Evolutionary conservation across 2,113 vertebrate species (phyloP), one percentile per base, ranked within the genome.

Genomic region (Beaufortia kweichowensis): DNA sequence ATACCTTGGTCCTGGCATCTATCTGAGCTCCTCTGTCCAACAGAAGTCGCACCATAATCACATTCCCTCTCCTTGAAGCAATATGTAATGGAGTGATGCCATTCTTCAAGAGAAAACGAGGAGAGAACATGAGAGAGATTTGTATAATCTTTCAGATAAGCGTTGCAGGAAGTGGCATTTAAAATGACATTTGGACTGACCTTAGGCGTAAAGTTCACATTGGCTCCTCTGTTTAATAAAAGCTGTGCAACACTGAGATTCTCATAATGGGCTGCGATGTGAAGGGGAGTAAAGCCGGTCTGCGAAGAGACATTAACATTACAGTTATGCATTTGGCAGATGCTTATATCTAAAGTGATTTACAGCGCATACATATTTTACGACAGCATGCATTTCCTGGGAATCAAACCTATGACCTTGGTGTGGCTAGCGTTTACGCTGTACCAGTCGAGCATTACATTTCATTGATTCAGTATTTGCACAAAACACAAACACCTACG

Each of bases 231-330:
- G 89, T 96, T 98, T 72, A 98, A 91, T 71, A 98, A 90, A 50
- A 98, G 79, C 15, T 97, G 96, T 63, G 96, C 96, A 31, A 99
- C 95, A 1, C 93, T 98, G 87, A 98, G 94, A 60, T 98, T 99
- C 88, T 98, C 96, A 0, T 99, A 99, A 88, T 99, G 97, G 43
- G 97, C 97, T 53, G 97, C 96, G 24, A 99, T 99, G 88, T 99
- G 97, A 67, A 99, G 93, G 7, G 97, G 96, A 8, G 97, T 99
- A 88, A 99, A 99, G 60, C 97, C 97, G 64, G 96, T 99, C 97
- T 99, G 82, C 57, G 78, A 3, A 56, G 28, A 14, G 1, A 4
- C 15, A 46, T 17, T 15, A 15, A 46, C 43, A 4, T 46, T 39
- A 39, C 35, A 39, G 9, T 39, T 39, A 39, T 11, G 35, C 35